Percentiles rank a stretch among this genome's conserved stretches.
Evolutionary conservation across 2,797 vertebrate genomes (phyloP).

Genomic region (Staurois parvus): DNA sequence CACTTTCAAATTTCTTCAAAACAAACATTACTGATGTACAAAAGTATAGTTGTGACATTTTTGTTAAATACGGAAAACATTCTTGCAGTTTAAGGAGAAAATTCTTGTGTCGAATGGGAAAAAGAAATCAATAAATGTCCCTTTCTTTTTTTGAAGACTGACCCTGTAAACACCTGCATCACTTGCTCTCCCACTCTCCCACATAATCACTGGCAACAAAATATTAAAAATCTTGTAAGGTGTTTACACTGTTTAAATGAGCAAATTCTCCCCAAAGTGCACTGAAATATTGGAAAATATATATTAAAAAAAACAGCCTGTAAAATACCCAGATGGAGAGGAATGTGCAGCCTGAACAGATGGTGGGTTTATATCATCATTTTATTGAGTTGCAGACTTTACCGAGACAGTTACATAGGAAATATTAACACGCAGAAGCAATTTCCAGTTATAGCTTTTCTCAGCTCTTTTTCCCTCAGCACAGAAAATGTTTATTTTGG

Average conservation of each 20-base stretch:
- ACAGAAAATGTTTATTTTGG: conserved; percentile 63
- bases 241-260: conserved; percentile 54
- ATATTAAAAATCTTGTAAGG: conserved; percentile 49
- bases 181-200: neutral
- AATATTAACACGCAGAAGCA: conserved; percentile 61
- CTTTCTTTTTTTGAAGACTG: neutral
- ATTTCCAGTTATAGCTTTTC: conserved; percentile 60
- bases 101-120: neutral
- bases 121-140: conserved; percentile 13
- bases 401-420: conserved; percentile 59
- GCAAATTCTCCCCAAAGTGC: conserved; percentile 53
- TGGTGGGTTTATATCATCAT: conserved; percentile 60
- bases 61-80: neutral
- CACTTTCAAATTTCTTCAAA: neutral
- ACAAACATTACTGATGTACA: neutral
- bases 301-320: conserved; percentile 59
- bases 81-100: neutral
- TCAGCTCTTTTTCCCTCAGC: conserved; percentile 57
- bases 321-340: conserved; percentile 61
- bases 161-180: conserved; percentile 19
- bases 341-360: conserved; percentile 55
- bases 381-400: conserved; percentile 61
- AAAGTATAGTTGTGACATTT: neutral
- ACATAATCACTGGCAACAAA: conserved; percentile 47
- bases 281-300: conserved; percentile 52